Evolutionary conservation across 2,888 invertebrate genomes (phyloP), one percentile per base, ranked within the genome.

Genomic region (Tachina lurida): DNA sequence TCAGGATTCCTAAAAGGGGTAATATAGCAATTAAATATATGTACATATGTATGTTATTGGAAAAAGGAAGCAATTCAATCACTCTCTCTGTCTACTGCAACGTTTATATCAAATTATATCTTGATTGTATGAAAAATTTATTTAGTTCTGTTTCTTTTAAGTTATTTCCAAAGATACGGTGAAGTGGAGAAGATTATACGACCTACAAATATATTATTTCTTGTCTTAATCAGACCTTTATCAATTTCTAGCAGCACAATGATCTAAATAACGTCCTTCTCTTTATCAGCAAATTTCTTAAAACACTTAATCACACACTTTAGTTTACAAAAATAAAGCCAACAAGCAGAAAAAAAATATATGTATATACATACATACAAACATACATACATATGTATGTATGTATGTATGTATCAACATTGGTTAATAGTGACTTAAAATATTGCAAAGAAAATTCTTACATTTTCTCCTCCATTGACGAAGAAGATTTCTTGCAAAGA

Each of bases 221-320:
- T 52, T 63, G 15, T 58, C 41, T 58, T 58, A 77, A 83, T 58
- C 82, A 76, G 65, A 71, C 82, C 71, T 71, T 77, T 60, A 76
- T 58, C 71, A 76, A 49, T 52, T 58, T 71, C 71, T 65, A 49
- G 75, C 45, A 65, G 45, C 54, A 39, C 12, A 54, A 63, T 49
- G 63, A 74, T 58, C 49, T 67, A 22, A 67, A 52, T 31, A 52
- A n/a, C 60, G 22, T 41, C 45, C 70, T 56, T 41, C 41, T 67
- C 31, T 58, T 52, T 31, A 43, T 49, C 49, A 43, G 22, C 15
- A 49, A 13, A 22, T 70, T 77, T 58, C 56, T 79, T 71, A 22
- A 56, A 47, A 76, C 41, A 76, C 56, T 65, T 65, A 75, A 65
- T 76, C 75, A 65, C 75, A 65, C 75, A 76, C 63, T 71, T 71